Percentiles rank a stretch among this genome's conserved stretches.
Evolutionary conservation across 1,140 invertebrate species (phyloP).

Genomic region (Drosophila funebris): DNA sequence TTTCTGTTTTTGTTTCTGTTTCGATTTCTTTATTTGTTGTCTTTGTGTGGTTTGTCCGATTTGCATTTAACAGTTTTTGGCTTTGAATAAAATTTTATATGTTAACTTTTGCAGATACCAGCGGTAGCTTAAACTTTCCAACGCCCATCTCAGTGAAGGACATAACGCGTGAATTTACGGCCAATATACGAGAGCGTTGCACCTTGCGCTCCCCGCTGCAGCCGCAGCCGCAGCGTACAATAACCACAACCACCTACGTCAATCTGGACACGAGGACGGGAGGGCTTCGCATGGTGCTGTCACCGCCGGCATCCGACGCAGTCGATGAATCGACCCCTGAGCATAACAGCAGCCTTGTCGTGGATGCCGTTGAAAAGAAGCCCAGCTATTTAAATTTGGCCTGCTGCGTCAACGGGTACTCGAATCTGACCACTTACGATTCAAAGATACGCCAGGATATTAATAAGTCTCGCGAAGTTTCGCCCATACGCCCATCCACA

Average conservation of each 20-base stretch:
- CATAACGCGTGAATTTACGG: conserved; percentile 86
- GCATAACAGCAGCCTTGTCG: conserved; percentile 8
- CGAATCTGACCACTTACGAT: conserved; percentile 92
- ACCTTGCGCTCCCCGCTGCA: conserved; percentile 54
- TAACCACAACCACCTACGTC: conserved; percentile 38
- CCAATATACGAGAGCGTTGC: conserved; percentile 84
- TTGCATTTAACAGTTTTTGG: background rate
- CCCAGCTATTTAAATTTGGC: conserved; percentile 94
- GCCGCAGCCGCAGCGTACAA: conserved; percentile 39
- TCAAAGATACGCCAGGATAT: conserved; percentile 89
- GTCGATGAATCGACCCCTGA: too few relatives aligned
- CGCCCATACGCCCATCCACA: conserved; percentile 86
- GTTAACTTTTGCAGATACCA: conserved; percentile 68
- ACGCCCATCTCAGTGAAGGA: conserved; percentile 86
- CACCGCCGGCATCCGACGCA: conserved; percentile 44
- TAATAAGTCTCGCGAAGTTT: conserved; percentile 88
- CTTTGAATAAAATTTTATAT: background rate
- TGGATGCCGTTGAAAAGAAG: conserved; percentile 74
- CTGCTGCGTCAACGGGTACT: conserved; percentile 95
- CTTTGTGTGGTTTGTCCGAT: conserved; percentile 1
- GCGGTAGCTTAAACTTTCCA: conserved; percentile 85
- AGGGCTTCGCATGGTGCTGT: conserved; percentile 67
- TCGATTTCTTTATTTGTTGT: conserved; percentile 37
- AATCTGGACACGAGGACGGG: conserved; percentile 50
- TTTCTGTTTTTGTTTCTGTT: conserved; percentile 26